Percentiles rank a stretch among this genome's conserved stretches.
Evolutionary conservation across 2,888 invertebrate genomes (phyloP).

Genomic region (Diarsia brunnea): DNA sequence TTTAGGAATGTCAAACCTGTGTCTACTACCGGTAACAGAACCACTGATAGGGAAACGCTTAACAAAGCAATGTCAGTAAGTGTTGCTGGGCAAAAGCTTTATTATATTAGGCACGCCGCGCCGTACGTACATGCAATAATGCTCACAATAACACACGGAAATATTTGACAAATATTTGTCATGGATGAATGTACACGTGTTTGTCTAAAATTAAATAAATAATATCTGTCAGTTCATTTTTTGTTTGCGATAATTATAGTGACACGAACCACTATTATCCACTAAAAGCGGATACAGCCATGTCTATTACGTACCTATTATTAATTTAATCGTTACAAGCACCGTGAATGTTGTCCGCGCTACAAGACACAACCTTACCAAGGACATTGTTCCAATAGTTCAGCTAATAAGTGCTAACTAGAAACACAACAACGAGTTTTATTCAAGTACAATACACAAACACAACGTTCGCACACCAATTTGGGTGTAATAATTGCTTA

Average conservation of each 20-base stretch:
- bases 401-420: constrained; percentile 62
- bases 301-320: constrained; percentile 56
- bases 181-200: constrained; percentile 4
- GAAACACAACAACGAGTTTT: constrained; percentile 29
- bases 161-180: not conserved
- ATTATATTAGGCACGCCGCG: too few species aligned
- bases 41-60: not conserved
- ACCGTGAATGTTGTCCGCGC: constrained; percentile 79
- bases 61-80: not conserved
- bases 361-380: constrained; percentile 74
- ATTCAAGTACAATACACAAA: constrained; percentile 11
- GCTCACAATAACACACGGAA: not conserved
- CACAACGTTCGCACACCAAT: constrained; percentile 25
- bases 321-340: constrained; percentile 66
- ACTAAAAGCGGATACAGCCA: constrained; percentile 66
- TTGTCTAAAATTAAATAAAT: constrained; percentile 5
- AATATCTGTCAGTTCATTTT: not conserved
- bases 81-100: not conserved
- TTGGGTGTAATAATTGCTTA: constrained; percentile 20
- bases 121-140: not conserved
- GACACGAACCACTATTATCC: constrained; percentile 26
- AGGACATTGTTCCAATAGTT: constrained; percentile 71
- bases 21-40: not conserved
- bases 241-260: constrained; percentile 9
- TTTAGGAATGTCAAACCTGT: not conserved